These are phyloP conservation scores for Sipha maydis DNA, from an alignment of 2,888 invertebrate genomes.

Conservation along the genomic window DNA sequence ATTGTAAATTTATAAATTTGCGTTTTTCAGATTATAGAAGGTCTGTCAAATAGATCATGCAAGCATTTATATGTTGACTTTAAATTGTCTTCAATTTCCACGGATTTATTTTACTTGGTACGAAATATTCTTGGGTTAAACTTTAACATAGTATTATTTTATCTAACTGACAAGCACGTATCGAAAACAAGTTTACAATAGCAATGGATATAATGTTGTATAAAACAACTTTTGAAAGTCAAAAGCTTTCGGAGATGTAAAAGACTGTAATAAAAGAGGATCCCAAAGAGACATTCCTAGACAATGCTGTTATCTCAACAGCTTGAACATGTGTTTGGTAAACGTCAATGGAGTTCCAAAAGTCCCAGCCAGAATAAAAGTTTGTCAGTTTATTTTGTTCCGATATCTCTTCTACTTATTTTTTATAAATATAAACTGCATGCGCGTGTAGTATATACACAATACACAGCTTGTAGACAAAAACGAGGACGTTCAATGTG, in stretches of 20 bases:
- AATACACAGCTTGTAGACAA: background rate
- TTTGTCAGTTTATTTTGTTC: conserved; percentile 31
- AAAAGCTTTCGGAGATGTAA: conserved; percentile 13
- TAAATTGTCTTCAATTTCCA: background rate
- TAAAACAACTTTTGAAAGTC: conserved; percentile 35
- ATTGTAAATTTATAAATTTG: background rate
- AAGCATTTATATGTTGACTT: background rate
- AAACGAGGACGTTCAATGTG: background rate
- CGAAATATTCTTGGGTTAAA: background rate
- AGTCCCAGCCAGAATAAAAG: conserved; percentile 20
- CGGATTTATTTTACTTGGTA: background rate
- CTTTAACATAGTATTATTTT: conserved; percentile 26
- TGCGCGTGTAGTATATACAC: background rate
- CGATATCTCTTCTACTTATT: background rate
- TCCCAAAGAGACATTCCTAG: conserved; percentile 19
- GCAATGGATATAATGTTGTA: background rate
- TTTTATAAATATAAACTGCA: background rate
- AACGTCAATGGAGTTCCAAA: conserved; percentile 17
- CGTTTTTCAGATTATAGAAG: background rate
- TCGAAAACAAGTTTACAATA: conserved; percentile 10
- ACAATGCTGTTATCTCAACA: conserved; percentile 36
- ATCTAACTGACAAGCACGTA: conserved; percentile 24
- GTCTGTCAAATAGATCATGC: background rate
- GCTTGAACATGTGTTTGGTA: conserved; percentile 27
- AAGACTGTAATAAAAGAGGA: conserved; percentile 13